Evolutionary conservation across 2,797 vertebrate genomes (phyloP), one percentile per base, ranked within the genome.

Genomic region (Megaceryle alcyon): DNA sequence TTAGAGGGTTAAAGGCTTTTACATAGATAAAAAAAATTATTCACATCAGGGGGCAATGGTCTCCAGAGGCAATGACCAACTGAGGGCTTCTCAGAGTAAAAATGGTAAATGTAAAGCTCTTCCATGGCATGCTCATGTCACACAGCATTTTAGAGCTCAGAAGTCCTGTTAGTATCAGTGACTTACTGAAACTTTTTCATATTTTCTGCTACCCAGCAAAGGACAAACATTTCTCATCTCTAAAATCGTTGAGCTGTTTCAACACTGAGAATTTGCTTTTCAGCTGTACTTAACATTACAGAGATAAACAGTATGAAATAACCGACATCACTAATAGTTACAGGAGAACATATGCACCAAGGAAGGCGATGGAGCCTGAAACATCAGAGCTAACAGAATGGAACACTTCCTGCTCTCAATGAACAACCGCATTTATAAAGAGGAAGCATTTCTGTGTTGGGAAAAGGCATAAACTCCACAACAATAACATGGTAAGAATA

Each of bases 381-480:
- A 46, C 2, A 7, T 49, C 90, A 86, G 78, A 70, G 46, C 49
- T 19, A 53, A 63, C 86, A 68, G 63, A 61, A 33, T 14, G n/a
- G 23, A 79, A 64, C 68, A 48, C 25, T 72, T n/a, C 12, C 49
- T 94, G 88, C 29, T 68, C 76, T 86, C 48, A 61, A 26, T 51
- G 59, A 37, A 59, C 80, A 94, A 51, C 70, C 3, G 3, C 49
- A 43, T 69, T 71, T 46, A 83, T 46, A 70, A 65, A 93, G 46
- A 57, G 51, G 69, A 93, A 63, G 49, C 26, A 60, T 84, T 88
- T 92, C 84, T 44, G n/a, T 65, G 65, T 71, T 88, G 91, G 90
- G 86, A 94, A 95, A 77, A 64, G 65, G 66, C 65, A 90, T 43
- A 23, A 88, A 89, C 91, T 93, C 73, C 70, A 95, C 83, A 94